Percentiles rank a stretch among this genome's conserved stretches.
phyloP scores from a whole-genome alignment of 1,140 invertebrate genomes.

The roundworm (Caenorhabditis elegans) region DNA sequence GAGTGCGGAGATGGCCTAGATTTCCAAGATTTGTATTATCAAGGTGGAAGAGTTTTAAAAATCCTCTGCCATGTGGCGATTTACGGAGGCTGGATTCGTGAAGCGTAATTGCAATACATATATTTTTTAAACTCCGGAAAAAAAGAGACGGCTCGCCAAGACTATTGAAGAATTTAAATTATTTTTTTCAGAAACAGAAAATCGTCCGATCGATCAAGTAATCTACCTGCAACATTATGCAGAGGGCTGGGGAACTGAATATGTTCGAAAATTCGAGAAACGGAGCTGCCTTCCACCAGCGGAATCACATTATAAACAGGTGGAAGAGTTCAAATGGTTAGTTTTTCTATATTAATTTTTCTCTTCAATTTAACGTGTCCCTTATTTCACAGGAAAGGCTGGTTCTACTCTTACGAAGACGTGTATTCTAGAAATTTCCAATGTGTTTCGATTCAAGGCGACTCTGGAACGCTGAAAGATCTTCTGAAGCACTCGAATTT shows the following conservation, averaged over 20 bases:
- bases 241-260: constrained; percentile 80
- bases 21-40: too few species aligned
- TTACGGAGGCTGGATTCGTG: too few species aligned
- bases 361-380: constrained; percentile 15
- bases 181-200: constrained; percentile 63
- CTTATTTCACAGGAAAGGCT: constrained; percentile 68
- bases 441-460: constrained; percentile 84
- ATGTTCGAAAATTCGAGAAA: constrained; percentile 79
- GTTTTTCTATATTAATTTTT: constrained; percentile 16
- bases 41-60: too few species aligned
- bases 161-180: not conserved
- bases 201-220: constrained; percentile 74
- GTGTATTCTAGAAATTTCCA: constrained; percentile 74
- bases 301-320: constrained; percentile 60
- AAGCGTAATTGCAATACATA: too few species aligned
- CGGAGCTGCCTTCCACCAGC: constrained; percentile 68
- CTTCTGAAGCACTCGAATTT: constrained; percentile 43
- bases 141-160: not conserved
- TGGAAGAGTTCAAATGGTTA: constrained; percentile 58
- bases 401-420: constrained; percentile 74
- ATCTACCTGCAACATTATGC: constrained; percentile 83
- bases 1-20: too few species aligned
- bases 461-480: constrained; percentile 72
- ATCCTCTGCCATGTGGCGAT: too few species aligned
- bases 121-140: too few species aligned